These are phyloP conservation scores for Linepithema humile DNA, from an alignment of 1,140 invertebrate genomes.

Conservation along the genomic window DNA sequence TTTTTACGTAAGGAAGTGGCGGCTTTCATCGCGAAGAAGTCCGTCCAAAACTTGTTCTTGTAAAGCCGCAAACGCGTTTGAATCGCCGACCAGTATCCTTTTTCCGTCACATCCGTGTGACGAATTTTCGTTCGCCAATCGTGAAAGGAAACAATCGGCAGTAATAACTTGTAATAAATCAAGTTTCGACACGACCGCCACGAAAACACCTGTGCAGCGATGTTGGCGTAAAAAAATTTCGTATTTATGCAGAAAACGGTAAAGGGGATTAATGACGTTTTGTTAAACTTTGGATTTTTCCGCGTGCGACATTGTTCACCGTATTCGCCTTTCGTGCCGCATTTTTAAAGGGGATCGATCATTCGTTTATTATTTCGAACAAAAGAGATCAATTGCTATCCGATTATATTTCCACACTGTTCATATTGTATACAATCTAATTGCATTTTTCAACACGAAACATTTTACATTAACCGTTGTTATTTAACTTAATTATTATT, in stretches of 20 bases:
- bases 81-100: slow-evolving; percentile 17
- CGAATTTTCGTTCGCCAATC: slow-evolving; percentile 44
- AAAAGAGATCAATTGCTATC: not conserved
- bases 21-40: slow-evolving; percentile 47
- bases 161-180: slow-evolving; percentile 51
- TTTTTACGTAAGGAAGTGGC: slow-evolving; percentile 39
- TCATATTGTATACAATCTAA: too few relatives aligned
- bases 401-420: too few relatives aligned
- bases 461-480: too few relatives aligned
- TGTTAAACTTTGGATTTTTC: slow-evolving; percentile 45
- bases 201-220: not conserved
- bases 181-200: slow-evolving; percentile 9
- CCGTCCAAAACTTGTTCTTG: slow-evolving; percentile 35
- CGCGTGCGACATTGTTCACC: not conserved
- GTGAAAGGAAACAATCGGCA: slow-evolving; percentile 28
- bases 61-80: slow-evolving; percentile 43
- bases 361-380: not conserved
- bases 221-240: slow-evolving; percentile 6
- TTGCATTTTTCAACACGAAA: too few relatives aligned
- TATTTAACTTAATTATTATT: too few relatives aligned
- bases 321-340: slow-evolving; percentile 7
- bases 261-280: slow-evolving; percentile 40
- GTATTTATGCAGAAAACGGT: not conserved
- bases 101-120: slow-evolving; percentile 40
- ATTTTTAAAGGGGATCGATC: slow-evolving; percentile 51